Evolutionary conservation across 2,888 invertebrate species (phyloP), one percentile per base, ranked within the genome.

Genomic region (Melolontha melolontha): DNA sequence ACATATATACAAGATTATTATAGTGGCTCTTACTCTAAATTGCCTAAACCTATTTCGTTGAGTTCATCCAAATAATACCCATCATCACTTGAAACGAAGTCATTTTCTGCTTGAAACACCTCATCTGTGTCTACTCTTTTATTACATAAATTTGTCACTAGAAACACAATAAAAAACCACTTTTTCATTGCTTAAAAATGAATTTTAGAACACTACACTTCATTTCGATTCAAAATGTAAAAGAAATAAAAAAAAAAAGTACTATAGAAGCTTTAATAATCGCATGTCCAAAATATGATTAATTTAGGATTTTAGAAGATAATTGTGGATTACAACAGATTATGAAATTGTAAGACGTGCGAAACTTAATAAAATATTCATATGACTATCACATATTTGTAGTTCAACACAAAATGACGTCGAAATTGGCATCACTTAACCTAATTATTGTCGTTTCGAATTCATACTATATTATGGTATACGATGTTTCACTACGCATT

Each of bases 1-100:
- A 2, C 22, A 2, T 4, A 22, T 22, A 2, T 22, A 22, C 4
- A n/a, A n/a, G n/a, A 2, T 22, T 22, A 22, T 22, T 22, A 22
- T 34, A 10, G 6, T 34, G 8, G 44, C n/a, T 44, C 72, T 72
- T 71, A 74, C 74, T 71, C 74, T 54, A 68, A 57, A 69, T 68
- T 73, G 12, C 51, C 68, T 64, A 70, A 70, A 63, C 70, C 71
- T 69, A 74, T 67, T 59, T 72, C 72, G 59, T 59, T 65, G 11
- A 66, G 50, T 16, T 51, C 52, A 14, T 69, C 68, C 11, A 69
- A 42, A 47, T 42, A 71, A 67, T 72, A 74, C 50, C 74, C 74
- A 67, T 74, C 74, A 1, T 62, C 34, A 16, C 16, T 27, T 29
- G 51, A 27, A 14, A n/a, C 7, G 34, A 44, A 29, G 29, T 47